phyloP scores from a whole-genome alignment of 1,140 invertebrate species.

The Bombus fervidus region DNA sequence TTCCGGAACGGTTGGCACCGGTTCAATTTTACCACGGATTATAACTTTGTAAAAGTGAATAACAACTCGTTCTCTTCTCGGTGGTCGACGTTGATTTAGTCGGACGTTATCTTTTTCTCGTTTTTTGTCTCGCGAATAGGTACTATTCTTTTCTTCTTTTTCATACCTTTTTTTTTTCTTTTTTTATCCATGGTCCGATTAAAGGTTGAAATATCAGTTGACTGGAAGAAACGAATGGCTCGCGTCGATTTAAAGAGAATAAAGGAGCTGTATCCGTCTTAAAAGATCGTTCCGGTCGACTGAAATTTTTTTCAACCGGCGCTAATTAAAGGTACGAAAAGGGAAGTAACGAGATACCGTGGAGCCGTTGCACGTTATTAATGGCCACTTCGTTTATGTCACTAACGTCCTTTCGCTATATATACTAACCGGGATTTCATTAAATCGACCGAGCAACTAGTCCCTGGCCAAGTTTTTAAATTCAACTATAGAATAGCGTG shows the following conservation, averaged over 20 bases:
- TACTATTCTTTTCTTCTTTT: not conserved
- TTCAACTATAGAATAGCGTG: slow-evolving; percentile 20
- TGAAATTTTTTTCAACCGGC: slow-evolving; percentile 16
- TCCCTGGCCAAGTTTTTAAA: slow-evolving; percentile 68
- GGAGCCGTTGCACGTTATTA: slow-evolving; percentile 67
- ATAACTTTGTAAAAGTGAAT: slow-evolving; percentile 26
- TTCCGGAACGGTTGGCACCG: slow-evolving; percentile 12
- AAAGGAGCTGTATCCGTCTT: not conserved
- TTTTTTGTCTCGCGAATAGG: not conserved
- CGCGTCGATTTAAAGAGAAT: not conserved
- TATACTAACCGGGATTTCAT: slow-evolving; percentile 68
- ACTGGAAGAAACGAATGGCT: not conserved
- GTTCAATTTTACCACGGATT: slow-evolving; percentile 28
- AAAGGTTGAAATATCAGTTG: not conserved
- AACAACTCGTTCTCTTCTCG: not conserved
- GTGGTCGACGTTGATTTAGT: not conserved
- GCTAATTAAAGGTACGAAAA: slow-evolving; percentile 56
- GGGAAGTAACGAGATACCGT: slow-evolving; percentile 61
- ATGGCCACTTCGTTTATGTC: slow-evolving; percentile 68
- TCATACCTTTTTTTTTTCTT: not conserved
- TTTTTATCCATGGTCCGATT: not conserved
- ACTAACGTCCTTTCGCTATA: slow-evolving; percentile 39
- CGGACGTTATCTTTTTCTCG: slow-evolving; percentile 9
- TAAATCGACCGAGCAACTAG: slow-evolving; percentile 72
- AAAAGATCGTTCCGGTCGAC: slow-evolving; percentile 16